These are phyloP conservation scores for Rhinolophus sinicus DNA, from an alignment of 2,113 vertebrate species.

Conservation along the genomic window DNA sequence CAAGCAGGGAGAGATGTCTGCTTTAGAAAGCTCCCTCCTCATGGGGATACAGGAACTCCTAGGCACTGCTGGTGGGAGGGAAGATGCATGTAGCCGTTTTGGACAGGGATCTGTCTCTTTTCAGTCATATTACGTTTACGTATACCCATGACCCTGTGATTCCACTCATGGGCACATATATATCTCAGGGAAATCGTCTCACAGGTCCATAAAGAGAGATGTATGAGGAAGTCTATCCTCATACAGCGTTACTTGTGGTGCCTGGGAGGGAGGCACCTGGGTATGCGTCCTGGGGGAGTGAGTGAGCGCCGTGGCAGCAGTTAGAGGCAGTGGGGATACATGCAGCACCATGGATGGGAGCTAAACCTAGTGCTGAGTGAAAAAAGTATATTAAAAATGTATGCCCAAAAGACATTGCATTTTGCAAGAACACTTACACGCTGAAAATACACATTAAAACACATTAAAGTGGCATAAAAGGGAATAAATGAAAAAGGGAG, in stretches of 20 bases:
- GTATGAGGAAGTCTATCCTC: background rate
- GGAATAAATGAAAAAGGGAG: background rate
- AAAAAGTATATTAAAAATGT: background rate
- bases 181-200: background rate
- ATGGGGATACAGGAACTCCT: background rate
- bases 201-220: background rate
- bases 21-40: background rate
- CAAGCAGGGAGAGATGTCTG: background rate
- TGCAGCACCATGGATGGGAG: background rate
- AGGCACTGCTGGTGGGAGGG: background rate
- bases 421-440: background rate
- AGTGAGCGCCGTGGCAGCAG: accelerated
- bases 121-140: background rate
- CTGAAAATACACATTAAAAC: background rate
- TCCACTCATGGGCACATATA: background rate
- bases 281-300: background rate
- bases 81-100: background rate
- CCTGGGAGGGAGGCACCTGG: background rate
- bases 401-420: background rate
- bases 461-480: background rate
- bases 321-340: background rate
- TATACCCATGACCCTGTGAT: background rate
- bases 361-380: background rate
- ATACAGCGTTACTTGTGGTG: background rate
- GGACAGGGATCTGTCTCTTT: background rate